Base-by-base conservation (phyloP, 2,797 vertebrate genomes). In the Chromobotia macracanthus region DNA sequence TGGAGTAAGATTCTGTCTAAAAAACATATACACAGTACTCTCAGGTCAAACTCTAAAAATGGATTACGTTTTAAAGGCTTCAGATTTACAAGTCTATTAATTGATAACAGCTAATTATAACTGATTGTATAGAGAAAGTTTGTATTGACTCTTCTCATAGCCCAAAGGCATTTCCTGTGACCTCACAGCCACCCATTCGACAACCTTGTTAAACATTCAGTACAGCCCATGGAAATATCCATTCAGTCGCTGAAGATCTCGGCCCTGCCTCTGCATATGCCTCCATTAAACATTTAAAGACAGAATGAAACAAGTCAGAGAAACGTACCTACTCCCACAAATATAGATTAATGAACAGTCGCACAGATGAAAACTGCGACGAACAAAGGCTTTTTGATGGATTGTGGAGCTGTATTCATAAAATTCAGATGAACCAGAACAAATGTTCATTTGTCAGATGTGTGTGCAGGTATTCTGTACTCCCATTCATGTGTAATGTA, bases 91-190 rank as follows among this genome's bases (percentile, higher is more conserved):
- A 91, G 88, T 88, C 90, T 90, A 91, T 92, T 94, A 92, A 94
- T 92, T 94, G 92, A 94, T 93, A 94, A 93, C 90, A 92, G 90
- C 92, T 94, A 95, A 95, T 94, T 94, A 94, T 94, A 90, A 83
- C 84, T 91, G 93, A 94, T 92, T 90, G 89, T 88, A 86, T 91
- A 88, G 77, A 84, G 53, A 88, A 72, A 84, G 89, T 88, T 88
- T 72, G 80, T 91, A 95, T 94, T 89, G 93, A 95, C 91, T 90
- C 85, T 90, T 86, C 89, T 90, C 88, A 92, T 93, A 91, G 90
- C 90, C 89, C 73, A 84, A 86, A 84, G 90, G 91, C 85, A 80
- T 76, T 89, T 86, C 88, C 81, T 88, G 87, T 93, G 93, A 94
- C 94, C 94, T 94, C 86, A 87, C 89, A 87, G 88, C 92, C 89